Evolutionary conservation across 2,797 vertebrate species (phyloP).

Genomic region (Mastacembelus armatus): DNA sequence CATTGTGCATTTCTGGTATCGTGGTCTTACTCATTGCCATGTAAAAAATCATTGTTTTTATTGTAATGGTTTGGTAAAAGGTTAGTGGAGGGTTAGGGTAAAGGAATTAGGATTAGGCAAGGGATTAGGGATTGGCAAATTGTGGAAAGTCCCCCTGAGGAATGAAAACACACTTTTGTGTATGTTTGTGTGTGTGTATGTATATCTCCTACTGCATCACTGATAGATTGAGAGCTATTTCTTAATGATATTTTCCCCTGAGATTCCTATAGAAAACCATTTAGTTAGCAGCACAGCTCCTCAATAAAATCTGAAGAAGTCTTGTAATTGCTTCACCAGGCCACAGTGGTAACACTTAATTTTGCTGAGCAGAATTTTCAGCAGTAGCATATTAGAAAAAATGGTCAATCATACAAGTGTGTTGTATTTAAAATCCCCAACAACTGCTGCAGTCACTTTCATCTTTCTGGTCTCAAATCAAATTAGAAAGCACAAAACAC

Average conservation of each 20-base stretch:
- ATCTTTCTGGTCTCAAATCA: conserved; percentile 20
- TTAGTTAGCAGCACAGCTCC: conserved; percentile 64
- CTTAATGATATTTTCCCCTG: conserved; percentile 68
- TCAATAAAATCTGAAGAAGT: conserved; percentile 65
- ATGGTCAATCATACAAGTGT: conserved; percentile 23
- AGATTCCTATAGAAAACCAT: conserved; percentile 71
- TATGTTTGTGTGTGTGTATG: too few species aligned
- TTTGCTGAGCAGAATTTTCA: conserved; percentile 50
- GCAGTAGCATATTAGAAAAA: conserved; percentile 30
- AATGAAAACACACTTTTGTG: too few species aligned
- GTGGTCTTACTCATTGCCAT: too few species aligned
- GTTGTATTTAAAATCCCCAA: conserved; percentile 56
- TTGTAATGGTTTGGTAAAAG: too few species aligned
- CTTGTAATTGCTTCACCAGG: conserved; percentile 67
- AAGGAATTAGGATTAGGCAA: too few species aligned
- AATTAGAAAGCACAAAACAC: conserved; percentile 24
- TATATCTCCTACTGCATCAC: conserved; percentile 48
- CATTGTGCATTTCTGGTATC: too few species aligned
- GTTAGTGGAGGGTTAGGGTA: too few species aligned
- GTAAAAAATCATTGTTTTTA: too few species aligned
- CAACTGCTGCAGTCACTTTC: conserved; percentile 11
- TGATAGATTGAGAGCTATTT: conserved; percentile 63
- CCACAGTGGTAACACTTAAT: conserved; percentile 51
- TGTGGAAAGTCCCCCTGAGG: too few species aligned
- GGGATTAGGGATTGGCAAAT: too few species aligned